Base-by-base conservation (phyloP, 2,113 vertebrate genomes). In the Telmatochromis bifrenatus region DNA sequence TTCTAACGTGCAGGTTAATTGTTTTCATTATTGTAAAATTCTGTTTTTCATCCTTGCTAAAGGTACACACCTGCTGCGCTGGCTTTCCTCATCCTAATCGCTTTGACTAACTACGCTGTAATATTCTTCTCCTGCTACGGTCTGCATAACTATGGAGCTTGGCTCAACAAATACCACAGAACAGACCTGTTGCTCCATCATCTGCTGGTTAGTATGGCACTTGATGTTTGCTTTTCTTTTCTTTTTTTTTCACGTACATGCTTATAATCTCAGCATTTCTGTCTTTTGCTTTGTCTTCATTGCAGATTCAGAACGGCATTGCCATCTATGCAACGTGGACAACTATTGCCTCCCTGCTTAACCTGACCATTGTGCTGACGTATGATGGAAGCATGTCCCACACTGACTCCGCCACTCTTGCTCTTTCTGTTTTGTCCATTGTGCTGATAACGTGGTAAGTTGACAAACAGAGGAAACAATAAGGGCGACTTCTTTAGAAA, bases 251-350 rank as follows among this genome's bases (percentile, higher is more conserved):
- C 13, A 45, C 1, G 3, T 28, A 8, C 33, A 65, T 39, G 14
- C 23, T 28, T 45, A 14, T 19, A 7, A 65, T 42, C 21, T 88
- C 39, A 33, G 21, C 8, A 35, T 28, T 2, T 23, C 35, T 12
- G 6, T 35, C 9, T 11, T 51, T 31, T 49, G 11, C 49, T 17
- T 37, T 51, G 3, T 81, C 8, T 58, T 14, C 47, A 4, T 21
- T 82, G 8, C 92, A 97, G 97, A 95, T 97, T 28, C 97, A 98
- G 93, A 98, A 97, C 2, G 97, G 97, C 13, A 83, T 98, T 53
- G 96, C 93, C 0, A 85, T 96, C 11, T 97, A 97, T 8, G 56
- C 96, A 19, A 96, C 97, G 0, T 98, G 97, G 97, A 97, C 96
- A 23, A 96, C 95, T 62, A 95, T 97, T 0, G 97, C 97, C 14